Evolutionary conservation across 2,888 invertebrate genomes (phyloP).

Genomic region (Habroteleia sp.): DNA sequence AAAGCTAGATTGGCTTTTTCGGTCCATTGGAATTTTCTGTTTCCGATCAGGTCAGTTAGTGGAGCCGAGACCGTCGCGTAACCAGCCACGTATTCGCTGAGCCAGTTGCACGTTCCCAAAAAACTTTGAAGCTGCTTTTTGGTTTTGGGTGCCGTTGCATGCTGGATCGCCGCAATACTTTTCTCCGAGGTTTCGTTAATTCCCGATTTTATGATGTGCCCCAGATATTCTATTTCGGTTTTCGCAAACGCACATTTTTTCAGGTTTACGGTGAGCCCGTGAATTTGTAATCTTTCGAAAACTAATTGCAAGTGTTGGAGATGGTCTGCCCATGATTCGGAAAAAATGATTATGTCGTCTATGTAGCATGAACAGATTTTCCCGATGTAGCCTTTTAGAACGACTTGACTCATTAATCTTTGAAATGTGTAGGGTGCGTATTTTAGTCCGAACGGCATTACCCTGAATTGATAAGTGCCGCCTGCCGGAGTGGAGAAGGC

Average conservation of each 20-base stretch:
- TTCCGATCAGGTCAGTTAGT: not conserved
- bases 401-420: not conserved
- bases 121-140: constrained; percentile 4
- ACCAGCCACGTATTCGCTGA: not conserved
- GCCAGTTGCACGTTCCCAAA: constrained; percentile 9
- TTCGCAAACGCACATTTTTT: not conserved
- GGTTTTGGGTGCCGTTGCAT: not conserved
- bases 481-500: constrained; percentile 69
- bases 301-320: not conserved
- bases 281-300: not conserved
- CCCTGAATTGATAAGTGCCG: constrained; percentile 68
- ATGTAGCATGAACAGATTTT: not conserved
- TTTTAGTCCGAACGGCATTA: constrained; percentile 1
- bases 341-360: constrained; percentile 24
- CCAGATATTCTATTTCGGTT: not conserved
- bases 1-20: not conserved
- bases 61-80: not conserved
- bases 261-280: not conserved
- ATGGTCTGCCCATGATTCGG: not conserved
- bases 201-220: not conserved
- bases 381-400: not conserved
- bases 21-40: not conserved
- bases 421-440: not conserved
- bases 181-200: not conserved
- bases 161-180: not conserved